Evolutionary conservation across 2,113 vertebrate genomes (phyloP).

Genomic region (Antechinus stuartii): DNA sequence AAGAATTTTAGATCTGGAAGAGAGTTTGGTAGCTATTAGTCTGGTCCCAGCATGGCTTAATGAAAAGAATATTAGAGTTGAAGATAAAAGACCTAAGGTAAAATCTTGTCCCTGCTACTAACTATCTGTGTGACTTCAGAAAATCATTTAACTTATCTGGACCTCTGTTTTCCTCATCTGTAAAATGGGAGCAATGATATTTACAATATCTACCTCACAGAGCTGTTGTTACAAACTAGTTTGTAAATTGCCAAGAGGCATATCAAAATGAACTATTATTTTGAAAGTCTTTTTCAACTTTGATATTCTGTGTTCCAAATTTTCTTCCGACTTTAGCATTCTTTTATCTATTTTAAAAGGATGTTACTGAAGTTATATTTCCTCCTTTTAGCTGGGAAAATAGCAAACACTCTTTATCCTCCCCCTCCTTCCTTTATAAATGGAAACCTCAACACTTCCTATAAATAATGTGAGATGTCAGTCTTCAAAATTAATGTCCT

Average conservation of each 20-base stretch:
- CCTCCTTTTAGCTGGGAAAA: neutral
- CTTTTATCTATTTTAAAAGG: neutral
- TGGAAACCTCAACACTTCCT: constrained; percentile 1
- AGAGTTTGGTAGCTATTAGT: neutral
- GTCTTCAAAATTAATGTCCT: neutral
- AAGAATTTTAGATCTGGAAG: neutral
- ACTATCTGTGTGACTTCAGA: neutral
- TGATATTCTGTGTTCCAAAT: neutral
- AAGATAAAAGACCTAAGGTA: neutral
- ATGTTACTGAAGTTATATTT: neutral
- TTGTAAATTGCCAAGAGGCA: neutral
- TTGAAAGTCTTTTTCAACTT: neutral
- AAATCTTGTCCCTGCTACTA: neutral
- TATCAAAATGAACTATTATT: neutral
- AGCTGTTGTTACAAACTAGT: neutral
- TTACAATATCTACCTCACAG: neutral
- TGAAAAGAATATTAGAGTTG: neutral
- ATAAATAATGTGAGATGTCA: neutral
- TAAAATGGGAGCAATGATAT: neutral
- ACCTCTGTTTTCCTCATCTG: neutral
- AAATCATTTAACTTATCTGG: neutral
- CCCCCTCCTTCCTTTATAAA: neutral
- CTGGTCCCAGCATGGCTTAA: neutral
- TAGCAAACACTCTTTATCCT: neutral
- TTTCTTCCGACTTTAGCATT: neutral